Percentiles rank a stretch among this genome's conserved stretches.
These are phyloP conservation scores for Sphaeramia orbicularis DNA, from an alignment of 2,797 vertebrate genomes.

Conservation along the genomic window DNA sequence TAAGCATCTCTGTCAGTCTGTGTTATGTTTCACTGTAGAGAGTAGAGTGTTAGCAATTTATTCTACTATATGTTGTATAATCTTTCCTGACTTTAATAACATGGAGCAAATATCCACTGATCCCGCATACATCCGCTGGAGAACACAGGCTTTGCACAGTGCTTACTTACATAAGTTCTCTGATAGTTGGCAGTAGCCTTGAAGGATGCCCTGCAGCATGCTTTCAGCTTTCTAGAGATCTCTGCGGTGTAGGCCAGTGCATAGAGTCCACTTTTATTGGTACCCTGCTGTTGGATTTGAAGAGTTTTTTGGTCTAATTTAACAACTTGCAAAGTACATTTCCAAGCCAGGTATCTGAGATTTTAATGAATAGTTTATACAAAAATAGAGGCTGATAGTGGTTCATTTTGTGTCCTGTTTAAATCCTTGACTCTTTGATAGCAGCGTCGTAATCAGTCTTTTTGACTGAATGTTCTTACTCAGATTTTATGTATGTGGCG, in stretches of 20 bases:
- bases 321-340: not conserved
- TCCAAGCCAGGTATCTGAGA: not conserved
- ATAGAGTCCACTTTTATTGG: not conserved
- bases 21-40: slow-evolving; percentile 10
- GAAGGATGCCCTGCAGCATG: slow-evolving; percentile 41
- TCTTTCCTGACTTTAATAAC: slow-evolving; percentile 17
- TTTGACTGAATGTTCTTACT: too few relatives aligned
- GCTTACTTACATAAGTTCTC: slow-evolving; percentile 24
- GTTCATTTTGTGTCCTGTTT: too few relatives aligned
- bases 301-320: not conserved
- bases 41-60: slow-evolving; percentile 4
- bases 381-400: too few relatives aligned
- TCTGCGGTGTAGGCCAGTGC: slow-evolving; percentile 11
- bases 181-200: slow-evolving; percentile 47
- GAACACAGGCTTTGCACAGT: slow-evolving; percentile 12
- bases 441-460: too few relatives aligned
- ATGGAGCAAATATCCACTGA: slow-evolving; percentile 32
- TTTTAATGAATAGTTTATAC: too few relatives aligned
- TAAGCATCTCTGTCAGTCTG: slow-evolving; percentile 44
- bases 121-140: slow-evolving; percentile 22
- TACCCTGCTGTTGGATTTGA: not conserved
- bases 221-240: slow-evolving; percentile 29
- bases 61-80: slow-evolving; percentile 11
- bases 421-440: too few relatives aligned
- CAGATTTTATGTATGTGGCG: too few relatives aligned